A percentile compares a stretch with the other conserved stretches of the same genome.
Conservation (phyloP, 2,113 vertebrate genomes). For the Clarias gariepinus region DNA sequence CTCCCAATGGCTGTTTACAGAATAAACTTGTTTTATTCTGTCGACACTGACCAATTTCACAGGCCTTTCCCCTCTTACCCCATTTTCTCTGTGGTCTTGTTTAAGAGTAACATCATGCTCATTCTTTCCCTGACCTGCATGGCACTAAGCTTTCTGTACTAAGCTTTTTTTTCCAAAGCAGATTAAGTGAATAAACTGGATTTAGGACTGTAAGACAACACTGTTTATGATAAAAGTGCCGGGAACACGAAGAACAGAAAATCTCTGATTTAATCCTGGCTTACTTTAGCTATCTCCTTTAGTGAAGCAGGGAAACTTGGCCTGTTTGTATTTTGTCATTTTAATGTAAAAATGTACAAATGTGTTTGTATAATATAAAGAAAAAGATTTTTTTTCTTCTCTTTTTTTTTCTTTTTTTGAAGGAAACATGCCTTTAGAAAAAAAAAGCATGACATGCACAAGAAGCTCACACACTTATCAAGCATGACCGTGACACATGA, state of each 20-base stretch:
- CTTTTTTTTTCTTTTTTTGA: neutral
- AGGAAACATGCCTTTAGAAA: neutral
- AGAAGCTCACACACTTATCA: neutral
- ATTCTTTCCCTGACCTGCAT: neutral
- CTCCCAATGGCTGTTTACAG: too few relatives aligned
- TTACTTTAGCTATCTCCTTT: neutral
- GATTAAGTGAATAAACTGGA: conserved; percentile 16
- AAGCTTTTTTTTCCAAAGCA: conserved; percentile 13
- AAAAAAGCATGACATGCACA: neutral
- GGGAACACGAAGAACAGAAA: neutral
- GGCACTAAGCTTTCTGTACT: neutral
- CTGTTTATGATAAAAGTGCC: conserved; percentile 17
- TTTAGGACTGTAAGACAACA: conserved; percentile 17
- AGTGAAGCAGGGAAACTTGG: neutral
- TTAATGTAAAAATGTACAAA: too few relatives aligned
- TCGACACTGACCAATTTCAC: neutral
- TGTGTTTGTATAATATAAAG: neutral
- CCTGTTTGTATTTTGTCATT: conserved; percentile 1
- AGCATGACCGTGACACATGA: conserved; percentile 27
- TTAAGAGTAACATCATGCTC: conserved; percentile 20
- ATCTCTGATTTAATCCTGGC: conserved; percentile 17
- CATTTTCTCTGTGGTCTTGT: conserved; percentile 11
- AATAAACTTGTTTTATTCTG: neutral
- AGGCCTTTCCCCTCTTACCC: neutral
- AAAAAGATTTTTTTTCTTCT: neutral